Base-by-base conservation (phyloP, 2,888 invertebrate species). In the Drosophila barbarae region DNA sequence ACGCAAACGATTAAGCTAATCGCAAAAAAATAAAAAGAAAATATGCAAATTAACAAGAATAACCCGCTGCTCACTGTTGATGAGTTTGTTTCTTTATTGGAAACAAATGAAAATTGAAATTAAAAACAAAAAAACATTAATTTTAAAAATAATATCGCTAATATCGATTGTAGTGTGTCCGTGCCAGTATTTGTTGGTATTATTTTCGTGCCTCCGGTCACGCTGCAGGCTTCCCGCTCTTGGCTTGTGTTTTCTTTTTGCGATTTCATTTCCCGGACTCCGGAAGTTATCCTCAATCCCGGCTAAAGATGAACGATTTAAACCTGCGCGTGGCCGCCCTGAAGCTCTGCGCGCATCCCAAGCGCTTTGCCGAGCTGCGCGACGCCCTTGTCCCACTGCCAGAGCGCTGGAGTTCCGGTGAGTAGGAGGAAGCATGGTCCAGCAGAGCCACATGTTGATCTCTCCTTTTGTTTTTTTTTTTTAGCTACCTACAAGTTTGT, bases 261-360 rank as follows among this genome's bases (percentile, higher is more conserved):
- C 30, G 42, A 10, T 10, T 42, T 9, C 7, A 5, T 23, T 10
- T 46, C 26, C 46, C 21, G 39, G 21, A 39, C 21, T 3, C 18
- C 6, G 23, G 23, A 18, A 15, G 12, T 9, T 26, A 6, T 18
- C 2, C 13, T 13, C 32, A 28, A 18, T 4, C 13, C 23, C 13
- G 12, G 12, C 47, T 6, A 7, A 46, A 32, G 3, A 77, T 77
- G 77, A 73, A 81, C 39, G 73, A 81, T 6, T n/a, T 77, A 30
- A 71, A 46, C 23, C 12, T 77, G 47, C 81, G 77, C 34, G 68
- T 77, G 36, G 49, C 68, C 5, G 77, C 73, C 9, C 2, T 75
- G 1, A 80, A 77, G 47, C 23, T 75, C 10, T 66, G 68, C 55
- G 56, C 70, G 7, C 73, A 66, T 30, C 70, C 77, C 7, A 80